Percentiles rank a stretch among this genome's conserved stretches.
phyloP scores from a whole-genome alignment of 2,113 vertebrate species.

The Cichladusa arquata region DNA sequence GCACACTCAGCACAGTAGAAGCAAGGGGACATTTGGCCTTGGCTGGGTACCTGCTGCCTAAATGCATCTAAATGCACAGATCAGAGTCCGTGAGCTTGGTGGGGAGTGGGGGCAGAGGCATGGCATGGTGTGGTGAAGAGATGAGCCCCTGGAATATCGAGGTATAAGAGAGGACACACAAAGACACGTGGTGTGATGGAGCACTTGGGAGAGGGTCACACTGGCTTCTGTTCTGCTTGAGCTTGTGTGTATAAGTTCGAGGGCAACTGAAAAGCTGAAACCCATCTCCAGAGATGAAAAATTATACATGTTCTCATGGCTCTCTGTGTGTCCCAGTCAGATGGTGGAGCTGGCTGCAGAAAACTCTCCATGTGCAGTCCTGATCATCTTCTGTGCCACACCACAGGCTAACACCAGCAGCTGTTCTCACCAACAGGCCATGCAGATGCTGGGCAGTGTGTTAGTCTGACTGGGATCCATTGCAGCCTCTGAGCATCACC shows the following conservation, averaged over 20 bases:
- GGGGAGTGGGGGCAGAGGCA: not conserved
- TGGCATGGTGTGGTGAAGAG: not conserved
- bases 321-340: not conserved
- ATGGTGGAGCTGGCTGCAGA: not conserved
- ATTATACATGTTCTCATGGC: rapidly evolving
- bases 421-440: rapidly evolving
- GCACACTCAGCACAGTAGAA: not conserved
- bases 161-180: not conserved
- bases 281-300: not conserved
- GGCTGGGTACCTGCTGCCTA: not conserved
- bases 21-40: not conserved
- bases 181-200: not conserved
- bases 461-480: not conserved
- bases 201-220: not conserved
- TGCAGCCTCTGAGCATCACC: no score
- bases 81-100: not conserved
- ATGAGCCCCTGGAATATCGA: not conserved
- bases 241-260: not conserved
- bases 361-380: rapidly evolving
- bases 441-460: rapidly evolving
- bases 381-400: not conserved
- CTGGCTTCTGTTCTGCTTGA: not conserved
- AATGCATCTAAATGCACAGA: rapidly evolving
- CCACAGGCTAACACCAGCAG: not conserved
- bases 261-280: not conserved